phyloP scores from a whole-genome alignment of 2,797 vertebrate genomes.

The Melanotaenia pygmaea region DNA sequence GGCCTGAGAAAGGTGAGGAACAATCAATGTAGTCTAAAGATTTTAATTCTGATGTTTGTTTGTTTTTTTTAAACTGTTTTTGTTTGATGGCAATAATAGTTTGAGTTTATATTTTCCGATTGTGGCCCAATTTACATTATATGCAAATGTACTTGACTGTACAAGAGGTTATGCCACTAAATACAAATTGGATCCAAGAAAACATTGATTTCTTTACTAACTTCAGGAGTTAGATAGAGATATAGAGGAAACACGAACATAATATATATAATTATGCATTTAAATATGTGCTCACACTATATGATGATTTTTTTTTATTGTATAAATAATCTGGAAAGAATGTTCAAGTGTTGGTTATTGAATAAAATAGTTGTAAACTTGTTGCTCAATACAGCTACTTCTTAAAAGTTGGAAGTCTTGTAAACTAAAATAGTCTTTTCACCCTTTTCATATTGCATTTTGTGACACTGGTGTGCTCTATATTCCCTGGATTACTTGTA shows the following conservation, averaged over 20 bases:
- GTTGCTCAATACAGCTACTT: not conserved
- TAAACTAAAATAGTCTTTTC: not conserved
- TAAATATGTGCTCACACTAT: not conserved
- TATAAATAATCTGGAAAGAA: no score
- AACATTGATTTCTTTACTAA: not conserved
- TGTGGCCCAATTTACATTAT: not conserved
- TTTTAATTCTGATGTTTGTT: not conserved
- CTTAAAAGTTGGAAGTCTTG: not conserved
- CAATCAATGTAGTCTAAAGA: not conserved
- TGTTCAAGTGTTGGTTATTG: not conserved
- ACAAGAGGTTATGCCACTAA: not conserved
- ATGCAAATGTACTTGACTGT: not conserved
- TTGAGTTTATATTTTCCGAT: no score
- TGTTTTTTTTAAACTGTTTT: not conserved
- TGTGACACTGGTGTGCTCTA: not conserved
- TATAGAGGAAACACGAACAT: not conserved
- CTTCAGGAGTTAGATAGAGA: not conserved
- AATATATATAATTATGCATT: not conserved
- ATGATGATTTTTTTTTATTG: no score
- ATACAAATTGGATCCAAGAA: not conserved
- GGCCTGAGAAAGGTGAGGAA: constrained; percentile 90
- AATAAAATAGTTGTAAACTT: not conserved
- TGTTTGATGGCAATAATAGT: not conserved
- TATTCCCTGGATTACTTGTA: not conserved
- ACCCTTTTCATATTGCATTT: not conserved